Conservation (phyloP, 2,797 vertebrate species). For the Hylomyscus alleni region DNA sequence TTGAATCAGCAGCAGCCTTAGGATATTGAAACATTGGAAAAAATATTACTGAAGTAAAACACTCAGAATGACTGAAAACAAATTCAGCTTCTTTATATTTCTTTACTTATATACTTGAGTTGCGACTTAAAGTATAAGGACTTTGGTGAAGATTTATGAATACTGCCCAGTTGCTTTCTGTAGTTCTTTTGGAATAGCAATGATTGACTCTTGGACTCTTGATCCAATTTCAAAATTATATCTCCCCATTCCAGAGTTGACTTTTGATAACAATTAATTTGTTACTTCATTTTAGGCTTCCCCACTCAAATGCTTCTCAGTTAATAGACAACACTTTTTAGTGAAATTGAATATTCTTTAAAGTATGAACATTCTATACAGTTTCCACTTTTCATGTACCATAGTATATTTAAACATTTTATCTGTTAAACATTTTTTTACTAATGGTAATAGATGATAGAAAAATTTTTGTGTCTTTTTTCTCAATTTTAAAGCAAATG, state of each 20-base stretch:
- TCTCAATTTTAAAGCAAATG: constrained; percentile 58
- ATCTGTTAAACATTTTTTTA: constrained; percentile 34
- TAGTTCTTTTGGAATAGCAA: constrained; percentile 48
- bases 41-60: constrained; percentile 33
- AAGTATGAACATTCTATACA: constrained; percentile 43
- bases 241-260: constrained; percentile 40
- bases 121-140: constrained; percentile 29
- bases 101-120: neutral
- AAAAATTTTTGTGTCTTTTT: constrained; percentile 28
- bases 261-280: constrained; percentile 57
- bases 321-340: constrained; percentile 56
- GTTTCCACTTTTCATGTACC: neutral
- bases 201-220: constrained; percentile 24
- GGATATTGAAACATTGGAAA: constrained; percentile 35
- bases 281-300: constrained; percentile 26
- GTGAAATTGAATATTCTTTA: constrained; percentile 56
- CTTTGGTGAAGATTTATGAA: neutral
- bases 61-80: constrained; percentile 16
- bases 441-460: constrained; percentile 19
- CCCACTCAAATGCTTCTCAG: neutral
- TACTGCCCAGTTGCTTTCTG: constrained; percentile 30
- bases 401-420: constrained; percentile 53
- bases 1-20: neutral
- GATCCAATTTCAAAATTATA: constrained; percentile 47
- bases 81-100: constrained; percentile 54